Evolutionary conservation across 92 coral and sea anemone genomes (phyloP), one percentile per base, ranked within the genome.

Genomic region (Epizoanthus fatuus): DNA sequence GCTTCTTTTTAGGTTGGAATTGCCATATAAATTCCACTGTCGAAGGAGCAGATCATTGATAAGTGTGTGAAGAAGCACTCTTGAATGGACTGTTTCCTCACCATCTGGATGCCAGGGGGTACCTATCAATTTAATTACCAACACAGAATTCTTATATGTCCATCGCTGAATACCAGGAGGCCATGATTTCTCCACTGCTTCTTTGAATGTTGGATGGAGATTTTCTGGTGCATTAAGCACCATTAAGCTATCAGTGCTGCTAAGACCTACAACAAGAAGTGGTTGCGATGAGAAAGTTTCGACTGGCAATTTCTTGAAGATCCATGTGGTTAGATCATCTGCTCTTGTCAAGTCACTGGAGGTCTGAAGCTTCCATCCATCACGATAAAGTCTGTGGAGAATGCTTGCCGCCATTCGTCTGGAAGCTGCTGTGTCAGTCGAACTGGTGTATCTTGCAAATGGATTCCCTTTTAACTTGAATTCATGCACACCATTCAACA

Each of bases 231-330:
- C 75, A 63, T 91, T 91, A 6, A 91, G 49, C 4, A 91, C 55
- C 87, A 86, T 84, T 51, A 91, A 69, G 44, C 86, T 87, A 44
- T 91, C 91, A n/a, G 86, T 73, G 47, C 91, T 87, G 22, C 89
- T 87, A 49, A 91, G 79, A 16, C 94, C 91, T 25, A 91, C 91
- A 39, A 84, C 62, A n/a, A 91, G 80, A 72, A 87, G 85, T 0
- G 91, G 94, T 47, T 45, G 86, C 5, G 84, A 35, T 3, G 89
- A 60, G 38, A 75, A 35, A 15, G 83, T 22, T 14, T 17, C 25
- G 37, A 7, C 4, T 13, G 89, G 89, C 4, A 80, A 68, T 77
- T 71, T 87, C 58, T 87, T 83, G 52, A 91, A 83, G 38, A 87
- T 71, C 74, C 90, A 74, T 8, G 94, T 74, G 55, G 86, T 87